Evolutionary conservation across 2,113 vertebrate genomes (phyloP).

Genomic region (Ifrita kowaldi): DNA sequence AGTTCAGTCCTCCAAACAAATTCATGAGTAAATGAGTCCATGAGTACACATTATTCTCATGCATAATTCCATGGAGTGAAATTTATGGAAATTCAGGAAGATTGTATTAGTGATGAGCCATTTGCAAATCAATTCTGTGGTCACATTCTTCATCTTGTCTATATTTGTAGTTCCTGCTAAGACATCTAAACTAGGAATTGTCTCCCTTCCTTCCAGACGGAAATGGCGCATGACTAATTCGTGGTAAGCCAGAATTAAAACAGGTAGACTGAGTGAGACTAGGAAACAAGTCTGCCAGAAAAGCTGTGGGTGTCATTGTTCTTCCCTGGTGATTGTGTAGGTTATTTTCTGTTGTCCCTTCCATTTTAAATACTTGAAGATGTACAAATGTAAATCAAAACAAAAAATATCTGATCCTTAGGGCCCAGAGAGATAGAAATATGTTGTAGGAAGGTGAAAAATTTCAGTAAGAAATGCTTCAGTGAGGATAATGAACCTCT

Average conservation of each 20-base stretch:
- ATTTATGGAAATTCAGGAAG: not conserved
- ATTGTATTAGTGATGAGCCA: not conserved
- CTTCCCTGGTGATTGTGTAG: not conserved
- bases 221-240: not conserved
- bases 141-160: not conserved
- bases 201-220: not conserved
- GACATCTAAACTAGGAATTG: not conserved
- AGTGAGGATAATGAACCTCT: not conserved
- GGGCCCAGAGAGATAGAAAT: not conserved
- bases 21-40: not conserved
- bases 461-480: not conserved
- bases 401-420: not conserved
- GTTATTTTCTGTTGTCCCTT: not conserved
- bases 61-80: not conserved
- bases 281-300: not conserved
- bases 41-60: not conserved
- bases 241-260: not conserved
- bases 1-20: conserved; percentile 14
- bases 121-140: not conserved
- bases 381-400: not conserved
- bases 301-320: not conserved
- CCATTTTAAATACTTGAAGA: not conserved
- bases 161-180: not conserved
- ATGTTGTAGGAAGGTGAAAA: not conserved
- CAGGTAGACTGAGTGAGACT: not conserved